Conservation (phyloP, 2,113 vertebrate genomes). For the Cottus gobio region DNA sequence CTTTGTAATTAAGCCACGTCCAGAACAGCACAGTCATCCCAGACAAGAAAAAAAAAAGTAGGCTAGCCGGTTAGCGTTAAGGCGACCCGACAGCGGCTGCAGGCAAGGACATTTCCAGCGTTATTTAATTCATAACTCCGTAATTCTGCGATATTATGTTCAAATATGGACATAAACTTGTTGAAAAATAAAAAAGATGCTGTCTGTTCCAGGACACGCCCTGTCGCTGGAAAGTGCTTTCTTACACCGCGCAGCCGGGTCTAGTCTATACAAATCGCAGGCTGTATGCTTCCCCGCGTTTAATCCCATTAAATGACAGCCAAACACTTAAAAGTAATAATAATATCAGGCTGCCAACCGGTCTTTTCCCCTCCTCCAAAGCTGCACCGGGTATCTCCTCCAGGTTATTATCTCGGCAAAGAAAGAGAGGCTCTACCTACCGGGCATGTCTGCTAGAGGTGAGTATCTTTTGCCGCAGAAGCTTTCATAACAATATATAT, state of each 20-base stretch:
- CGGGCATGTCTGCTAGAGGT: conserved; percentile 84
- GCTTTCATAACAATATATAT: conserved; percentile 62
- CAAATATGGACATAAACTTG: conserved; percentile 63
- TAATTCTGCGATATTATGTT: conserved; percentile 1
- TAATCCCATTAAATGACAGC: conserved; percentile 34
- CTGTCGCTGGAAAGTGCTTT: conserved; percentile 70
- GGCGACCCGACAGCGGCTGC: conserved; percentile 27
- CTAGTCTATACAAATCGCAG: conserved; percentile 42
- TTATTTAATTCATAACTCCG: background rate
- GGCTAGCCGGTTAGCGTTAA: conserved; percentile 5
- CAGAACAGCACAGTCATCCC: conserved; percentile 55
- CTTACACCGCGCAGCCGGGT: conserved; percentile 57
- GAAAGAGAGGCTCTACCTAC: conserved; percentile 72
- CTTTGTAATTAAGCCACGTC: conserved; percentile 43
- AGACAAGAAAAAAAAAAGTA: conserved; percentile 25
- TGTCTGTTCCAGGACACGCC: conserved; percentile 79
- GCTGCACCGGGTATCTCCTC: conserved; percentile 33
- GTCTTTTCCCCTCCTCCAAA: background rate
- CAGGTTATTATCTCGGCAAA: conserved; percentile 40
- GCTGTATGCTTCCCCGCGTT: conserved; percentile 23
- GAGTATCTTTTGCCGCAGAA: conserved; percentile 78
- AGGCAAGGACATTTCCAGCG: conserved; percentile 2
- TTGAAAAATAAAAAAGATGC: conserved; percentile 62
- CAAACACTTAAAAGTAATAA: conserved; percentile 41
- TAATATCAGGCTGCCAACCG: conserved; percentile 29